Percentiles rank a stretch among this genome's conserved stretches.
These are phyloP conservation scores for Antheraea mylitta DNA, from an alignment of 1,140 invertebrate genomes.

Conservation along the genomic window DNA sequence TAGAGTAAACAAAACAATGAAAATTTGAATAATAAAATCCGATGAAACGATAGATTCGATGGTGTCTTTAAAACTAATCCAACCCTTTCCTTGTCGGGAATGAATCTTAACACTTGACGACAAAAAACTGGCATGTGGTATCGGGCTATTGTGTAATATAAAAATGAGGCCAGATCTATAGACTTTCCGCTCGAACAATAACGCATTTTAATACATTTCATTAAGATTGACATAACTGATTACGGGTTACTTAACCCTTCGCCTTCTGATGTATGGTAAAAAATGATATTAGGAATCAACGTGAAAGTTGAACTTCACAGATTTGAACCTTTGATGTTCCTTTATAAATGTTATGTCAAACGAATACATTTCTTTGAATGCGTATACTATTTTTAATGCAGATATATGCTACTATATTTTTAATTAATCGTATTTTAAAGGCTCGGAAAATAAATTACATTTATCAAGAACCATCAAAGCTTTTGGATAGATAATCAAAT, in stretches of 20 bases:
- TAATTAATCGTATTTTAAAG: too few relatives aligned
- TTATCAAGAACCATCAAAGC: too few relatives aligned
- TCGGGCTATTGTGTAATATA: constrained; percentile 59
- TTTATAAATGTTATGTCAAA: background rate
- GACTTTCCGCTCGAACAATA: constrained; percentile 70
- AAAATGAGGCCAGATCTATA: constrained; percentile 53
- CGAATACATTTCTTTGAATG: too few relatives aligned
- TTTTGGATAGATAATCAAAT: too few relatives aligned
- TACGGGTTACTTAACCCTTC: constrained; percentile 31
- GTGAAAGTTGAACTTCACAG: constrained; percentile 6
- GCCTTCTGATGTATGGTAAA: constrained; percentile 11
- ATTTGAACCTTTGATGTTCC: background rate
- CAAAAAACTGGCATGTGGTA: constrained; percentile 66
- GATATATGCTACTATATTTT: too few relatives aligned
- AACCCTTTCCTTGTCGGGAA: constrained; percentile 66
- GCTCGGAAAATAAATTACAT: too few relatives aligned
- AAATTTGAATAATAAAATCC: constrained; percentile 50
- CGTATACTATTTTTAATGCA: too few relatives aligned
- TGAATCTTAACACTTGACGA: constrained; percentile 54
- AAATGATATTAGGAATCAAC: background rate
- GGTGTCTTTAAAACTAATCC: constrained; percentile 41
- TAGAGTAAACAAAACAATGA: constrained; percentile 37
- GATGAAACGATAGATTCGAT: constrained; percentile 61
- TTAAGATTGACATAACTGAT: constrained; percentile 75
- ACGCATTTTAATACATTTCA: constrained; percentile 75